Base-by-base conservation (phyloP, 2,888 invertebrate genomes). In the Oscheius sp. region DNA sequence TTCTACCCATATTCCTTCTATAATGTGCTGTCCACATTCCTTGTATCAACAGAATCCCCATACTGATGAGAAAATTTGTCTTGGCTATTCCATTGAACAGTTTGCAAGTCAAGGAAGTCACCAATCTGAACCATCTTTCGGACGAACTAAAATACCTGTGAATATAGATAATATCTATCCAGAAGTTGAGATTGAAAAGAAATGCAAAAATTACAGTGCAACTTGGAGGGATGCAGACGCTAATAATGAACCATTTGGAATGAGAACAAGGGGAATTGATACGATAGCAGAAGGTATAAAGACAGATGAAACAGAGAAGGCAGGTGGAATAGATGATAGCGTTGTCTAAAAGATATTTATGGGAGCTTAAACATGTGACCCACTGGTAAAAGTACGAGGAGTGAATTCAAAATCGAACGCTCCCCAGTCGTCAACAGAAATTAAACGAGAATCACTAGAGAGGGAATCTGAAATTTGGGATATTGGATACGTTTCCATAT, bases 1-100 rank as follows among this genome's bases (percentile, higher is more conserved):
- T 24, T 5, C 6, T n/a, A 22, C 33, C 12, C 6, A 54, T 4
- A 6, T 32, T 32, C 17, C 22, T 54, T 24, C 54, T 54, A 6
- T n/a, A 22, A 4, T 32, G 12, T 14, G 54, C 54, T 17, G 20
- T 24, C 8, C 9, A 54, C n/a, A 33, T 54, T 8, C 33, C 32
- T 12, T 33, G 33, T 9, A 54, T 33, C 1, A 54, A n/a, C 32
- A 54, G n/a, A 14, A 33, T 24, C 5, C 20, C 54, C 6, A 32
- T 54, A 5, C n/a, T 20, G 9, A 54, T 32, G n/a, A 54, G 32
- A 5, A 54, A 32, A 3, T 5, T 33, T 8, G 54, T 54, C 20
- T 54, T 54, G 33, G 54, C 20, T 8, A 54, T 54, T 32, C 54
- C 54, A 17, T 54, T 54, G 54, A 54, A 54, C 20, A 54, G 32